Percentiles rank a stretch among this genome's conserved stretches.
Conservation (phyloP, 2,888 invertebrate species). For the Arctia plantaginis region DNA sequence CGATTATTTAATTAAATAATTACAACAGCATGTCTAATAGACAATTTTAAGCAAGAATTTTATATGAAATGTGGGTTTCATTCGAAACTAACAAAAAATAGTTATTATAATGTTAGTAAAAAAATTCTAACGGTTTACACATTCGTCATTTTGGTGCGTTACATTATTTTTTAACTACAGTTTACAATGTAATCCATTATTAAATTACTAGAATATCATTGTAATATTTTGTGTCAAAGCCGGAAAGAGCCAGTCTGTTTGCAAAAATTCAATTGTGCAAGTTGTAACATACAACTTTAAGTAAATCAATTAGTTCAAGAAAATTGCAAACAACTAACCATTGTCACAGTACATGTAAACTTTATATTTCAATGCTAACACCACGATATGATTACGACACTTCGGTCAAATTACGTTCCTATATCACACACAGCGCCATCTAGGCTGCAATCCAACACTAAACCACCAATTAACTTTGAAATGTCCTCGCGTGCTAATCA, state of each 20-base stretch:
- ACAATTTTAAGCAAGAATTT: slow-evolving; percentile 34
- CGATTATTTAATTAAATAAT: slow-evolving; percentile 6
- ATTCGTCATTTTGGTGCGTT: slow-evolving; percentile 22
- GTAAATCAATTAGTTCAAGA: slow-evolving; percentile 3
- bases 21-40: slow-evolving; percentile 31
- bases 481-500: slow-evolving; percentile 31
- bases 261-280: slow-evolving; percentile 3
- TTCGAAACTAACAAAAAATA: slow-evolving; percentile 18
- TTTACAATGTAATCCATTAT: slow-evolving; percentile 20
- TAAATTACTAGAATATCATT: background rate
- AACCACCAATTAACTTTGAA: slow-evolving; percentile 35
- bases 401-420: slow-evolving; percentile 5
- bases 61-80: slow-evolving; percentile 18
- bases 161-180: slow-evolving; percentile 17
- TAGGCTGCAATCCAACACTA: slow-evolving; percentile 40
- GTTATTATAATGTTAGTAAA: slow-evolving; percentile 57
- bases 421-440: slow-evolving; percentile 14
- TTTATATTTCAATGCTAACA: slow-evolving; percentile 32
- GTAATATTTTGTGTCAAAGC: slow-evolving; percentile 35
- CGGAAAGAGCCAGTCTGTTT: slow-evolving; percentile 24
- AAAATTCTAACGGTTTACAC: slow-evolving; percentile 59
- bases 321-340: slow-evolving; percentile 16
- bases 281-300: background rate
- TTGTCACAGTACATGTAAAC: slow-evolving; percentile 22
- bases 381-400: slow-evolving; percentile 36